Evolutionary conservation across 2,113 vertebrate genomes (phyloP).

Genomic region (Carassius carassius): DNA sequence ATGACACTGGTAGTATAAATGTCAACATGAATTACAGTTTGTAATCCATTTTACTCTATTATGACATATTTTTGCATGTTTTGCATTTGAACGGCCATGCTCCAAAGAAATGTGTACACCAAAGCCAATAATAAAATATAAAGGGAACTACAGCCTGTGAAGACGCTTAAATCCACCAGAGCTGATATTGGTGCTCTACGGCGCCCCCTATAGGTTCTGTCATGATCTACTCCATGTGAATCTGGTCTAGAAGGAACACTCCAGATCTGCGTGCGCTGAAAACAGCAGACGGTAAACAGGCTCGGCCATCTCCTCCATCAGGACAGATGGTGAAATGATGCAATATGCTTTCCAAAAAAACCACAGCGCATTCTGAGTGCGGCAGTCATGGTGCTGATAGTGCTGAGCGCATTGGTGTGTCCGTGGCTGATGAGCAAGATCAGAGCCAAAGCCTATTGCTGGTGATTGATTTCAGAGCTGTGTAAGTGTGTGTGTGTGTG

Average conservation of each 20-base stretch:
- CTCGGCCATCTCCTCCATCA: slow-evolving; percentile 78
- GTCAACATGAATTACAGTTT: background rate
- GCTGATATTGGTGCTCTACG: background rate
- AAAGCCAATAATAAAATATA: background rate
- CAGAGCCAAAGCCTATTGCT: slow-evolving; percentile 70
- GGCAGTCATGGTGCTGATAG: slow-evolving; percentile 31
- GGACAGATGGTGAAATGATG: slow-evolving; percentile 87
- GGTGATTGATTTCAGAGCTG: slow-evolving; percentile 73
- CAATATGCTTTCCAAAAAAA: slow-evolving; percentile 85
- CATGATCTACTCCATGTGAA: background rate
- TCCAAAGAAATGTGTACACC: background rate
- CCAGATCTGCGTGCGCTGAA: slow-evolving; percentile 63
- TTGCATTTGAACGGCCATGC: background rate
- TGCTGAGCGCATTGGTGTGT: slow-evolving; percentile 50
- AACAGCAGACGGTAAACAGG: slow-evolving; percentile 82
- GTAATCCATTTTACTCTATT: background rate
- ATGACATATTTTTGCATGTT: background rate
- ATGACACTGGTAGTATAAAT: background rate
- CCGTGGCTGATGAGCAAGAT: slow-evolving; percentile 52
- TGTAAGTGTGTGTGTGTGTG: slow-evolving; percentile 25
- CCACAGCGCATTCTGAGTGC: slow-evolving; percentile 66
- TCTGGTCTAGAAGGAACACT: slow-evolving; percentile 30
- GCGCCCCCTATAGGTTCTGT: slow-evolving; percentile 5
- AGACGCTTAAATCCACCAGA: background rate
- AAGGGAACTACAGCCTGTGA: background rate